Evolutionary conservation across 2,113 vertebrate genomes (phyloP).

Genomic region (Sterrhoptilus dennistouni): DNA sequence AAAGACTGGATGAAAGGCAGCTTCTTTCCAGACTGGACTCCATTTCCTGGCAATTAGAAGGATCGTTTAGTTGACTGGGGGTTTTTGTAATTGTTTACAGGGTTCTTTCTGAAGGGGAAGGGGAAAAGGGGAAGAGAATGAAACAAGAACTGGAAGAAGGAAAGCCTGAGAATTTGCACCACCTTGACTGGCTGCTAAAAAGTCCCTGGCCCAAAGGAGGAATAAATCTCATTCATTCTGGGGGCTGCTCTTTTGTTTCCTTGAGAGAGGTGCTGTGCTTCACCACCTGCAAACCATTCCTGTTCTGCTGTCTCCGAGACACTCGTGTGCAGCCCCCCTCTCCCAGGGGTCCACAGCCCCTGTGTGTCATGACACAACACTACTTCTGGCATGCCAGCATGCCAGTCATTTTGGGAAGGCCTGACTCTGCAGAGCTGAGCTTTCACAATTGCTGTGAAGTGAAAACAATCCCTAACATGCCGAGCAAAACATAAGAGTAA

Average conservation of each 20-base stretch:
- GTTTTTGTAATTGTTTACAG: not conserved
- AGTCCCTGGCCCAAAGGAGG: not conserved
- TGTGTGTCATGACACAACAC: not conserved
- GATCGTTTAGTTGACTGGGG: not conserved
- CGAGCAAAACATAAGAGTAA: constrained; percentile 24
- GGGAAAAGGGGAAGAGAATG: not conserved
- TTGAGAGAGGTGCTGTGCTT: accelerated
- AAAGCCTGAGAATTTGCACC: not conserved
- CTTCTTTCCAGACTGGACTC: not conserved
- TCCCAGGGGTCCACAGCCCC: not conserved
- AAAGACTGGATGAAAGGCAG: not conserved
- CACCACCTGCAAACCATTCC: not conserved
- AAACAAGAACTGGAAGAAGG: not conserved
- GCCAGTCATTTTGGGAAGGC: not conserved
- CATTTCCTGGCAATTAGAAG: not conserved
- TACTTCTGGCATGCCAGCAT: not conserved
- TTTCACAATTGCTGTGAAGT: not conserved
- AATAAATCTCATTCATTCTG: not conserved
- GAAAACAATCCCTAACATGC: constrained; percentile 11
- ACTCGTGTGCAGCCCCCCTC: accelerated
- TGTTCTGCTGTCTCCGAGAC: accelerated
- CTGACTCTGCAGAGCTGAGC: not conserved
- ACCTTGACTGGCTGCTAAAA: not conserved
- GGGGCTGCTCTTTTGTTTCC: not conserved
- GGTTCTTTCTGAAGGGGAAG: not conserved